Evolutionary conservation across 2,888 invertebrate genomes (phyloP).

Genomic region (Drosophila meridionalis): DNA sequence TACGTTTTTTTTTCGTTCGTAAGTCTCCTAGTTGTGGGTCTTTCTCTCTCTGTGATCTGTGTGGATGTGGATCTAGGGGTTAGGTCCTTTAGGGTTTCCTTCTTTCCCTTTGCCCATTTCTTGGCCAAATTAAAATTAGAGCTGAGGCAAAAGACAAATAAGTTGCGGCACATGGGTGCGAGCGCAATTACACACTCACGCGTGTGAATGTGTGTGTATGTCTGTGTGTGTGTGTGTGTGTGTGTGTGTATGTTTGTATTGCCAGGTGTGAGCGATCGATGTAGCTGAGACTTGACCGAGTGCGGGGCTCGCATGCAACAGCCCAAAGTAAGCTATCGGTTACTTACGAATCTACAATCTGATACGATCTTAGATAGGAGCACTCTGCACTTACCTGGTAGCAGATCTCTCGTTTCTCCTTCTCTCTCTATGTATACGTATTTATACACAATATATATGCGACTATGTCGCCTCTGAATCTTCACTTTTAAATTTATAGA

Average conservation of each 20-base stretch:
- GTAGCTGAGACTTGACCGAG: slow-evolving; percentile 19
- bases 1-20: neutral
- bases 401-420: neutral
- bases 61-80: slow-evolving; percentile 46
- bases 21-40: slow-evolving; percentile 42
- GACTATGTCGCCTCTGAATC: slow-evolving; percentile 59
- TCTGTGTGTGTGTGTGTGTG: slow-evolving; percentile 17
- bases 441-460: slow-evolving; percentile 25
- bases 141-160: slow-evolving; percentile 74
- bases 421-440: neutral
- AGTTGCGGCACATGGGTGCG: slow-evolving; percentile 61
- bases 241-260: slow-evolving; percentile 23
- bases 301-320: slow-evolving; percentile 23
- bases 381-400: slow-evolving; percentile 42
- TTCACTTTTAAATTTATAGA: neutral
- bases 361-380: slow-evolving; percentile 24
- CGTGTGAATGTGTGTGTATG: slow-evolving; percentile 11
- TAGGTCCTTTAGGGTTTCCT: slow-evolving; percentile 41
- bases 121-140: slow-evolving; percentile 80
- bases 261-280: slow-evolving; percentile 57
- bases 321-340: slow-evolving; percentile 41
- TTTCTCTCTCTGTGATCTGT: slow-evolving; percentile 28
- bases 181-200: slow-evolving; percentile 52
- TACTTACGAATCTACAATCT: slow-evolving; percentile 25
- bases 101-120: slow-evolving; percentile 28